A percentile compares a stretch with the other conserved stretches of the same genome.
These are phyloP conservation scores for Erebia palarica DNA, from an alignment of 2,888 invertebrate genomes.

Conservation along the genomic window DNA sequence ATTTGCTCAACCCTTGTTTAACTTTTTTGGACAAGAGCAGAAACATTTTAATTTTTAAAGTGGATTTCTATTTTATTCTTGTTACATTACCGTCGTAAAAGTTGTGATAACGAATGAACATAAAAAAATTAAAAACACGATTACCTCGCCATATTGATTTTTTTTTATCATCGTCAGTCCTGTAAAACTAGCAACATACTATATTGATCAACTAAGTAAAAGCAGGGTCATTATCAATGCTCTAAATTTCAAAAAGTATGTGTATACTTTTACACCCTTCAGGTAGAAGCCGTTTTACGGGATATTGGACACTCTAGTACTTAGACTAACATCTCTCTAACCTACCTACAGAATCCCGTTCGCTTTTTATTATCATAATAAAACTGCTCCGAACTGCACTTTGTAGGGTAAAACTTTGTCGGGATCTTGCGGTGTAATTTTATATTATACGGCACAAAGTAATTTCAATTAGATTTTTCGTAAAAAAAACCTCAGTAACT, in stretches of 20 bases:
- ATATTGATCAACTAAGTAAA: no score
- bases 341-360: background rate
- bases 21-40: no score
- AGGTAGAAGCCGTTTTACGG: background rate
- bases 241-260: background rate
- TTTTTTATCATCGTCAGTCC: no score
- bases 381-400: conserved; percentile 53
- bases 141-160: no score
- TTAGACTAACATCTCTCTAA: background rate
- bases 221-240: no score
- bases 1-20: no score
- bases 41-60: no score
- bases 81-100: no score
- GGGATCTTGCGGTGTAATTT: conserved; percentile 38
- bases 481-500: conserved; percentile 26
- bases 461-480: conserved; percentile 34
- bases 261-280: background rate
- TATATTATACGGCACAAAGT: conserved; percentile 28
- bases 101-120: no score
- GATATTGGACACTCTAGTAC: background rate
- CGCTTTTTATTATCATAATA: conserved; percentile 61
- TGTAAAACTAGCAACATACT: no score
- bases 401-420: conserved; percentile 47
- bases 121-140: no score
- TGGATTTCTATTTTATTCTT: no score